Conservation (phyloP, 1,140 invertebrate genomes). For the Drosophila nannoptera region DNA sequence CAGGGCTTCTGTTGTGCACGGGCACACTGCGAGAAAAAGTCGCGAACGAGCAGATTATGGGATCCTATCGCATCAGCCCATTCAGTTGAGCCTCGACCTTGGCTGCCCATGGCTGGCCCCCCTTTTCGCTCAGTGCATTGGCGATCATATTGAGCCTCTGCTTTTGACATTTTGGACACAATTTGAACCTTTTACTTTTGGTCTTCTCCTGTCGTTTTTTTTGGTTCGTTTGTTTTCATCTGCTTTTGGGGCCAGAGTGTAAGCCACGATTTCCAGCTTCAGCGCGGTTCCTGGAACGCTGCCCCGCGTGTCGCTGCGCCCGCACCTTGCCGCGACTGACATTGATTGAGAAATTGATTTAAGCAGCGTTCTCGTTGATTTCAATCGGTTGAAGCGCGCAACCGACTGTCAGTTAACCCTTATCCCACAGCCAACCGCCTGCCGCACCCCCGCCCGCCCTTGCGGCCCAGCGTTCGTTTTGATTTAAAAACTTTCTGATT, state of each 20-base stretch:
- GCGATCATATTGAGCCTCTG: constrained; percentile 72
- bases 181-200: constrained; percentile 74
- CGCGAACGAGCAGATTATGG: not conserved
- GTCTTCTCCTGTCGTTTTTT: constrained; percentile 16
- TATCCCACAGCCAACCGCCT: too few species aligned
- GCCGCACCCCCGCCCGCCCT: not conserved
- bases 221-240: not conserved
- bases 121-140: not conserved
- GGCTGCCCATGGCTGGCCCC: not conserved
- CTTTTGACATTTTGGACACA: constrained; percentile 78
- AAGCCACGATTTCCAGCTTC: constrained; percentile 63
- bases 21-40: not conserved
- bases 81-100: not conserved
- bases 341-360: constrained; percentile 78
- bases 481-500: constrained; percentile 48
- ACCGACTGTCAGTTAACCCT: constrained; percentile 19
- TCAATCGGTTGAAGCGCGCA: constrained; percentile 47
- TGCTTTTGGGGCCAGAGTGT: constrained; percentile 39
- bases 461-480: constrained; percentile 19
- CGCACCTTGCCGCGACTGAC: constrained; percentile 41
- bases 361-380: constrained; percentile 68
- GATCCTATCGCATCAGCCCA: too few species aligned
- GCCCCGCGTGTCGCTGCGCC: not conserved
- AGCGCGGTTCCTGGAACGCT: constrained; percentile 58
- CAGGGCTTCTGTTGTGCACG: constrained; percentile 68